phyloP scores from a whole-genome alignment of 2,113 vertebrate genomes.

The Colossoma macropomum region DNA sequence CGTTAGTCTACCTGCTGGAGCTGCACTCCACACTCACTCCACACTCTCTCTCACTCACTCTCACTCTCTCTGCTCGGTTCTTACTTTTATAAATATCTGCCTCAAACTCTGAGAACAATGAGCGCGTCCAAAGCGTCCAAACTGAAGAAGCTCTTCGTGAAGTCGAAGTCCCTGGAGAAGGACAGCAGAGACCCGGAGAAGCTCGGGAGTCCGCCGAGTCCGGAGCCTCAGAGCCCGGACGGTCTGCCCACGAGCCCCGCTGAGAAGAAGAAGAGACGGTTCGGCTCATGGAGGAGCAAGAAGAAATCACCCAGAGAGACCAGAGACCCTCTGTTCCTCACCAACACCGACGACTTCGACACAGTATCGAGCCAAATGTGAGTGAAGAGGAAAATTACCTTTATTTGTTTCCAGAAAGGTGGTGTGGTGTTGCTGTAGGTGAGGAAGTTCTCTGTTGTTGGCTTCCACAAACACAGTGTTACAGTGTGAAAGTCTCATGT shows the following conservation, averaged over 20 bases:
- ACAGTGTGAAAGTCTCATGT: no score
- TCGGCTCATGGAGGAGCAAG: constrained; percentile 40
- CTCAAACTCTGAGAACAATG: background rate
- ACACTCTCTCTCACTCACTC: background rate
- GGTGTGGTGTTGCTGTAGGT: no score
- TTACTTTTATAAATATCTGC: background rate
- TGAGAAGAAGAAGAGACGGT: constrained; percentile 41
- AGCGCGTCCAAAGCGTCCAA: constrained; percentile 31
- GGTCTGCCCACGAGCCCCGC: constrained; percentile 17
- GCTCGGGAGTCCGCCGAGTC: background rate
- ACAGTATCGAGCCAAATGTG: background rate
- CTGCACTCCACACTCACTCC: background rate
- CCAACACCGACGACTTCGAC: constrained; percentile 1
- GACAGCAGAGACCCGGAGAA: constrained; percentile 19
- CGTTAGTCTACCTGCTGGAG: background rate
- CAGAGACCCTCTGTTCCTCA: constrained; percentile 9
- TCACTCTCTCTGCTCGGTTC: background rate
- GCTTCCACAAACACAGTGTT: no score
- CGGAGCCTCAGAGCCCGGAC: constrained; percentile 10
- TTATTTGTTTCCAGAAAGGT: no score
- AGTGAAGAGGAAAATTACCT: background rate
- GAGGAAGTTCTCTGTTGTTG: no score
- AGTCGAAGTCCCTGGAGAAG: constrained; percentile 41
- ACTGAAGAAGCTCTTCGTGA: constrained; percentile 42
- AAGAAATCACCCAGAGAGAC: background rate